These are phyloP conservation scores for Empis livida DNA, from an alignment of 2,888 invertebrate genomes.

Conservation along the genomic window DNA sequence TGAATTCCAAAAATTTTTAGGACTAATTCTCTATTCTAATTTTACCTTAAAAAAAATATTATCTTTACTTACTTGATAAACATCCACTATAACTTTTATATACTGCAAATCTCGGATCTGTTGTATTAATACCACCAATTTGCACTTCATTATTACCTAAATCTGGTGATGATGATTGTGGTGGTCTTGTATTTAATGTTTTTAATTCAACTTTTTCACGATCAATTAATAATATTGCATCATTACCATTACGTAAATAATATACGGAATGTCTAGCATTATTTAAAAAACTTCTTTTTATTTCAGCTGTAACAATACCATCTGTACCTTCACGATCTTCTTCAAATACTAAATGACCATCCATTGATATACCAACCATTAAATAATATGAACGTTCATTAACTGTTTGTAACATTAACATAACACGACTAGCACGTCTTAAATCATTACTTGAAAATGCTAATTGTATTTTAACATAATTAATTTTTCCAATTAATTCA, in stretches of 20 bases:
- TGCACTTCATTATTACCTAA: conserved; percentile 69
- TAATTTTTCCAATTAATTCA: conserved; percentile 54
- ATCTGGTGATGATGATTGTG: conserved; percentile 49
- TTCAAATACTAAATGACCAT: conserved; percentile 72
- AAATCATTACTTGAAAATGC: conserved; percentile 76
- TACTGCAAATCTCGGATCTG: conserved; percentile 65
- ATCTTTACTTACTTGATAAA: conserved; percentile 70
- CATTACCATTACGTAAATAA: conserved; percentile 54
- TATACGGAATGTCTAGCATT: conserved; percentile 62
- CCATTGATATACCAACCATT: conserved; percentile 66
- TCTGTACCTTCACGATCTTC: conserved; percentile 67
- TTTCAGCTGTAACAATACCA: conserved; percentile 48
- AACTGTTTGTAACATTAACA: conserved; percentile 69
- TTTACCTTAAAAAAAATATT: not conserved
- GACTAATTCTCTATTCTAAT: conserved; percentile 4
- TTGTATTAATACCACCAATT: conserved; percentile 74
- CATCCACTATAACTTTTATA: conserved; percentile 84
- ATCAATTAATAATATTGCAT: conserved; percentile 61
- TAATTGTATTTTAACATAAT: conserved; percentile 67
- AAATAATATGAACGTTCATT: conserved; percentile 75
- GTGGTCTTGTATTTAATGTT: conserved; percentile 53
- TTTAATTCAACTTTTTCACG: conserved; percentile 58
- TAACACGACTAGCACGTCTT: conserved; percentile 62
- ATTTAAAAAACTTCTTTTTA: conserved; percentile 70
- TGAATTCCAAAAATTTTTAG: not conserved